phyloP scores from a whole-genome alignment of 2,888 invertebrate species.

The Chydorus sphaericus region DNA sequence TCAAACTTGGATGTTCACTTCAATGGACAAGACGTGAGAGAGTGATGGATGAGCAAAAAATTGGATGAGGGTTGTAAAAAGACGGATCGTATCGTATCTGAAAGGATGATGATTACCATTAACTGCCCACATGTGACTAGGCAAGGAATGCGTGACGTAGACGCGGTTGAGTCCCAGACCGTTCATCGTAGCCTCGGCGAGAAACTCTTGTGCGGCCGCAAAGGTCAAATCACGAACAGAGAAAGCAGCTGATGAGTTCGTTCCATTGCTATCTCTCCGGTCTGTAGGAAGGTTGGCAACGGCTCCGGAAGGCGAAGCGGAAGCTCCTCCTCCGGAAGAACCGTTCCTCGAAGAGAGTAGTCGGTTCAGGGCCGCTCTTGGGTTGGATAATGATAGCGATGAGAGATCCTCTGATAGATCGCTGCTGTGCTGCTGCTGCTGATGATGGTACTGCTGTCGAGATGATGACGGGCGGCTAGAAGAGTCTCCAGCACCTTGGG shows the following conservation, averaged over 20 bases:
- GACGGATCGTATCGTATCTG: background rate
- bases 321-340: too few species aligned
- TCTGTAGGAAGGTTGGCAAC: background rate
- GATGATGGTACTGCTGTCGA: constrained; percentile 13
- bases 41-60: too few species aligned
- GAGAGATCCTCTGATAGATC: background rate
- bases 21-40: too few species aligned
- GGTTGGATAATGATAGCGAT: background rate
- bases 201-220: constrained; percentile 13
- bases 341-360: background rate
- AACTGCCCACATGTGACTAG: constrained; percentile 81
- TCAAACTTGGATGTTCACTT: too few species aligned
- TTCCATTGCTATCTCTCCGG: background rate
- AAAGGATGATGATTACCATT: constrained; percentile 45
- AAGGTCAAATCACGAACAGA: constrained; percentile 12
- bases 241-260: too few species aligned
- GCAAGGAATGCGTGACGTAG: constrained; percentile 75
- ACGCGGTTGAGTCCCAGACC: constrained; percentile 53
- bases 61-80: too few species aligned
- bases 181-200: constrained; percentile 11
- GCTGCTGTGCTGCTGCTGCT: constrained; percentile 12
- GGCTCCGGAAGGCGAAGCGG: background rate
- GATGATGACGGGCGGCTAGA: constrained; percentile 11
- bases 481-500: constrained; percentile 7
- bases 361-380: constrained; percentile 11